phyloP scores from a whole-genome alignment of 2,797 vertebrate genomes.

The Paratrypauchen microcephalus region DNA sequence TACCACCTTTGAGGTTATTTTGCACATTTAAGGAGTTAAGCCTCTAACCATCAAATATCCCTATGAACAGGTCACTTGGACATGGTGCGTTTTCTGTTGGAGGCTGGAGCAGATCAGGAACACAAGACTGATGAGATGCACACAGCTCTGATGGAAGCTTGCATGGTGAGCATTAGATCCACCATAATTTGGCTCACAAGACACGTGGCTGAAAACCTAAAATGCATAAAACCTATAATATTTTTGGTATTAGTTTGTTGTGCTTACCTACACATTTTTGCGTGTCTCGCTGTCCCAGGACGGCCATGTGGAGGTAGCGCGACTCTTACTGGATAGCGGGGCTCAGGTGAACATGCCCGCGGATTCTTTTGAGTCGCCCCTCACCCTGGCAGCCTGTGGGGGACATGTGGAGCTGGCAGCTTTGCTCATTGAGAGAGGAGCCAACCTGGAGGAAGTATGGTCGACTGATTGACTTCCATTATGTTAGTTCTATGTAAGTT shows the following conservation, averaged over 20 bases:
- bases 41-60: not conserved
- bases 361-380: constrained; percentile 96
- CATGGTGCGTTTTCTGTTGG: constrained; percentile 98
- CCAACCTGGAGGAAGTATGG: constrained; percentile 91
- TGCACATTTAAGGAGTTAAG: not conserved
- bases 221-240: not conserved
- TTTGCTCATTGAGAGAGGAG: constrained; percentile 94
- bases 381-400: constrained; percentile 95
- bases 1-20: not conserved
- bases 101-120: constrained; percentile 98
- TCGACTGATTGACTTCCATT: not conserved
- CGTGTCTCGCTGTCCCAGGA: constrained; percentile 87
- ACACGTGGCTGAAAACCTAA: not conserved
- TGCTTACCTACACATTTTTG: constrained; percentile 78
- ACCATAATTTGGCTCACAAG: constrained; percentile 17
- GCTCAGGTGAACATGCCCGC: constrained; percentile 99
- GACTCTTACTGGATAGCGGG: constrained; percentile 96
- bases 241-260: constrained; percentile 18
- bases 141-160: constrained; percentile 98
- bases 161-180: constrained; percentile 89
- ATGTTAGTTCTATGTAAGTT: not conserved
- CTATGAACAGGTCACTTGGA: constrained; percentile 90
- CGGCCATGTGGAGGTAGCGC: constrained; percentile 97
- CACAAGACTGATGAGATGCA: constrained; percentile 99
- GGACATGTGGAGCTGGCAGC: constrained; percentile 96